Percentiles rank a stretch among this genome's conserved stretches.
phyloP scores from a whole-genome alignment of 2,888 invertebrate genomes.

The Pteria penguin region DNA sequence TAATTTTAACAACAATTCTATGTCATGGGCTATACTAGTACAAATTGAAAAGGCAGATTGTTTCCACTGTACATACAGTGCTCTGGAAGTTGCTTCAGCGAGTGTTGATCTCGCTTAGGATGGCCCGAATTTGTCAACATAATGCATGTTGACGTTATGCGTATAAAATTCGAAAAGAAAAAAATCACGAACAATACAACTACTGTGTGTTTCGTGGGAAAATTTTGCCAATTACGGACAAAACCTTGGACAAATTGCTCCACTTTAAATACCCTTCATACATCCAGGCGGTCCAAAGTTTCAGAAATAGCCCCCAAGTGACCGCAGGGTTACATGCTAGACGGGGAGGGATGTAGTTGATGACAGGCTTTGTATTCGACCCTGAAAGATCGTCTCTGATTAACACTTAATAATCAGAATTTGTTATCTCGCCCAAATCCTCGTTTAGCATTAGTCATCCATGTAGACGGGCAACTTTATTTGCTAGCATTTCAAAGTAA shows the following conservation, averaged over 20 bases:
- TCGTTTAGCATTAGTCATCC: constrained; percentile 5
- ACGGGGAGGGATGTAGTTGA: constrained; percentile 4
- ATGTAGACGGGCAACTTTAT: too few relatives aligned
- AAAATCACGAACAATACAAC: too few relatives aligned
- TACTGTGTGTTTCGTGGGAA: background rate
- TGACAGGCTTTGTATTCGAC: constrained; percentile 9
- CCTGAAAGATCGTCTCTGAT: constrained; percentile 7
- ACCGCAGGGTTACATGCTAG: constrained; percentile 17
- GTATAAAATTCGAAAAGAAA: too few relatives aligned
- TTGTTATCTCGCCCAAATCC: constrained; percentile 6
- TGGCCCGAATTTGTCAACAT: too few relatives aligned
- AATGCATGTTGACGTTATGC: too few relatives aligned
- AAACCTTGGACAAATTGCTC: background rate
- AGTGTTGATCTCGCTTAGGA: too few relatives aligned
- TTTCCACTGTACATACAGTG: too few relatives aligned
- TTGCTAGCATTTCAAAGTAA: too few relatives aligned
- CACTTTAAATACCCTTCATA: background rate
- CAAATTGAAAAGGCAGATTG: too few relatives aligned
- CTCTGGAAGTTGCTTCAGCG: too few relatives aligned
- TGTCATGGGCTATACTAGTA: too few relatives aligned
- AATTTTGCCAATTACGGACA: background rate
- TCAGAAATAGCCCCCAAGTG: background rate
- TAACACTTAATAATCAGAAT: constrained; percentile 23
- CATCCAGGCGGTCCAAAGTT: background rate
- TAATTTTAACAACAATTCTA: background rate